Evolutionary conservation across 2,888 invertebrate genomes (phyloP).

Genomic region (Thera britannica): DNA sequence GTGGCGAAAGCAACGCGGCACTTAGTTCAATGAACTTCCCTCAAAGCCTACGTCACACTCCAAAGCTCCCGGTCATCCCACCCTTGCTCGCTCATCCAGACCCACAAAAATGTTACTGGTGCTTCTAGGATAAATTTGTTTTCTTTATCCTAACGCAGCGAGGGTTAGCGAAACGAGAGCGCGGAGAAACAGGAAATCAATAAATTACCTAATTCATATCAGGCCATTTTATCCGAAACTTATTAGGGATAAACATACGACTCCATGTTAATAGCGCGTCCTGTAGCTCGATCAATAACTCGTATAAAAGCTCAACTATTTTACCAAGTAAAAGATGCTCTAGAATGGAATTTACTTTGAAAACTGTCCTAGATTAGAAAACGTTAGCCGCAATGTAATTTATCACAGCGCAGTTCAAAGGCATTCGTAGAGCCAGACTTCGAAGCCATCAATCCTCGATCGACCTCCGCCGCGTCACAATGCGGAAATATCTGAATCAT

Average conservation of each 20-base stretch:
- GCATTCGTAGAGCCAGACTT: slow-evolving; percentile 28
- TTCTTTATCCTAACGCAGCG: slow-evolving; percentile 12
- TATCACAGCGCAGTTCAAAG: slow-evolving; percentile 37
- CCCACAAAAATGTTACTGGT: slow-evolving; percentile 23
- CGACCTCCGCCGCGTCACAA: slow-evolving; percentile 32
- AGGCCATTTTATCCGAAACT: slow-evolving; percentile 10
- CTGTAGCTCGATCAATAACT: slow-evolving; percentile 8
- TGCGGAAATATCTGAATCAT: slow-evolving; percentile 19
- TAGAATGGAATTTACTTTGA: slow-evolving; percentile 13
- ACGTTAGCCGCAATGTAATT: slow-evolving; percentile 26
- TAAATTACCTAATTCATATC: slow-evolving; percentile 26
- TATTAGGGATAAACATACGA: slow-evolving; percentile 6
- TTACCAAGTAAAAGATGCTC: slow-evolving; percentile 1
- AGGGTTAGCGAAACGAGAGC: slow-evolving; percentile 2
- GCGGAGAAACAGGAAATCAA: slow-evolving; percentile 19
- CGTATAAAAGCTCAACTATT: slow-evolving; percentile 6
- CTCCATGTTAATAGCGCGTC: neutral
- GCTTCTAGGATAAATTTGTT: slow-evolving; percentile 21
- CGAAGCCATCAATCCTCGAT: slow-evolving; percentile 36
- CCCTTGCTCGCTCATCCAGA: slow-evolving; percentile 26
- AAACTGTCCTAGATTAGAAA: slow-evolving; percentile 26
- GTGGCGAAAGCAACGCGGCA: slow-evolving; percentile 19
- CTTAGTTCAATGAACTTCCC: slow-evolving; percentile 32
- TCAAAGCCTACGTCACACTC: slow-evolving; percentile 31
- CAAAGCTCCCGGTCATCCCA: slow-evolving; percentile 21